phyloP scores from a whole-genome alignment of 2,797 vertebrate genomes.

The Nyctalus aviator region DNA sequence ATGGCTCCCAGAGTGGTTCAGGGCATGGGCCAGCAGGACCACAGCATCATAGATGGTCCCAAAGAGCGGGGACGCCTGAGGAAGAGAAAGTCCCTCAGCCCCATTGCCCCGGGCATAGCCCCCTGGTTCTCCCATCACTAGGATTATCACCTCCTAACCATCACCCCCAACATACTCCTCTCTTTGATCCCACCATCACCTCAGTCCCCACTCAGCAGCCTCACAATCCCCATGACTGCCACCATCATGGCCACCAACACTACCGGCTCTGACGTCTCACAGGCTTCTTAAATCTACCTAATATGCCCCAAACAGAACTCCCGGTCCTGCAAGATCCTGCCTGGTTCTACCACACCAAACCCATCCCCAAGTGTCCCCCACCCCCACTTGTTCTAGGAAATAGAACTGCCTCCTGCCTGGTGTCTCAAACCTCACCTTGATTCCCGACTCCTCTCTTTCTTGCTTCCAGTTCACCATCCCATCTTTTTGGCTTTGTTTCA shows the following conservation, averaged over 20 bases:
- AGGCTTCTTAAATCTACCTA: neutral
- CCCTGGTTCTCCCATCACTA: too few relatives aligned
- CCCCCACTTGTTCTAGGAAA: neutral
- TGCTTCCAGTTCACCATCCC: neutral
- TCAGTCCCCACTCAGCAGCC: neutral
- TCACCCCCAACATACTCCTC: neutral
- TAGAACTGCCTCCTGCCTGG: neutral
- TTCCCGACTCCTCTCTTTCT: neutral
- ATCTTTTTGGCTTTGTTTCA: neutral
- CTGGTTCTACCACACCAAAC: neutral
- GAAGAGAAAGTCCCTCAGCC: neutral
- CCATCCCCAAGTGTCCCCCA: too few relatives aligned
- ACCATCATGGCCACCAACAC: neutral
- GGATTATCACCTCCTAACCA: neutral
- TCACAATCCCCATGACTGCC: neutral
- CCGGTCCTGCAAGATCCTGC: neutral
- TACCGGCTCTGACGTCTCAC: neutral
- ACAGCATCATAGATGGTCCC: slow-evolving; percentile 96
- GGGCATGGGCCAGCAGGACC: slow-evolving; percentile 92
- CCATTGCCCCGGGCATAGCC: neutral
- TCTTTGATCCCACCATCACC: neutral
- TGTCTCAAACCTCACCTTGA: neutral
- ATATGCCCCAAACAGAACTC: neutral
- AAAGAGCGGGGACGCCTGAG: slow-evolving; percentile 94
- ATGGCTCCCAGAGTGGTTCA: slow-evolving; percentile 87